A percentile compares a stretch with the other conserved stretches of the same genome.
Conservation (phyloP, 2,888 invertebrate genomes). For the Chamaedrilus cognettii region DNA sequence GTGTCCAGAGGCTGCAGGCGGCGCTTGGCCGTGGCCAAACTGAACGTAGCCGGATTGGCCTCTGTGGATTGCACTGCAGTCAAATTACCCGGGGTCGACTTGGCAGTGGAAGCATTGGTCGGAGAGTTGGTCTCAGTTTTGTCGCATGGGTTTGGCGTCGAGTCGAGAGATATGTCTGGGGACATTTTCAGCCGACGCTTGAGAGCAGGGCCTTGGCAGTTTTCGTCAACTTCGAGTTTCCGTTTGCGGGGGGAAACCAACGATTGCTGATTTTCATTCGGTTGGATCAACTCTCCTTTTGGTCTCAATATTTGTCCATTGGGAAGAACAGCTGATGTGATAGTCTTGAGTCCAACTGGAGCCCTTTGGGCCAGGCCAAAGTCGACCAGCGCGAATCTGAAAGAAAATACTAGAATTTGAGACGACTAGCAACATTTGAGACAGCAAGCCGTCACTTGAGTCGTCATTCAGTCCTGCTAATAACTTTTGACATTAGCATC, state of each 20-base stretch:
- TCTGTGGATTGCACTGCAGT: no score
- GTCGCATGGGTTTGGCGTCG: not conserved
- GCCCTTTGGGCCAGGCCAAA: conserved; percentile 80
- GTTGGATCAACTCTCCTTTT: conserved; percentile 12
- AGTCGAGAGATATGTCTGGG: not conserved
- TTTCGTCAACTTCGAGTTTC: conserved; percentile 23
- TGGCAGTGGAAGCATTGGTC: no score
- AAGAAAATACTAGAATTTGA: no score
- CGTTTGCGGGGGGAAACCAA: conserved; percentile 28
- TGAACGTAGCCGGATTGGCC: no score
- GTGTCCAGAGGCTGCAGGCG: conserved; percentile 4
- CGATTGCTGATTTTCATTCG: not conserved
- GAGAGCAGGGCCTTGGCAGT: not conserved
- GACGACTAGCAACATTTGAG: no score
- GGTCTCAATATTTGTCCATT: no score
- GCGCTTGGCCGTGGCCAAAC: not conserved
- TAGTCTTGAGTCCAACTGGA: conserved; percentile 42
- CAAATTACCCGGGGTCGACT: no score
- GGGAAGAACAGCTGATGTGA: no score
- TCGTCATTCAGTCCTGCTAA: no score
- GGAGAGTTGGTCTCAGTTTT: no score
- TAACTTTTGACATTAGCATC: no score
- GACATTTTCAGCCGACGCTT: not conserved
- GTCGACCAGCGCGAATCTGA: conserved; percentile 73
- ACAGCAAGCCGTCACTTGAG: no score